Base-by-base conservation (phyloP, 2,888 invertebrate genomes). In the Chrysodeixis includens region DNA sequence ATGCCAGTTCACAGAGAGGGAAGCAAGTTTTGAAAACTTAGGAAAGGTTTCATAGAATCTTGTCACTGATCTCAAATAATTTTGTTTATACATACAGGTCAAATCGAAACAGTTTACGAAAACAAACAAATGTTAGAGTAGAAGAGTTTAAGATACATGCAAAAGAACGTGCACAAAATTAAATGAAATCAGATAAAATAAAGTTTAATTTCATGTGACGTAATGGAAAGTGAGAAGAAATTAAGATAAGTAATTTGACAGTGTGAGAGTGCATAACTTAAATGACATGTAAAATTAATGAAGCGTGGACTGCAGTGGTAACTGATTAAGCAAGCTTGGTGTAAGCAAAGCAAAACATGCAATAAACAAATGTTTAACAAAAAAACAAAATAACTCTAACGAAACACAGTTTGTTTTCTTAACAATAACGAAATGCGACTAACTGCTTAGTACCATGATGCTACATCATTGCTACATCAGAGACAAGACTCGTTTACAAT, bases 1-100 rank as follows among this genome's bases (percentile, higher is more conserved):
- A 88, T 88, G 85, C 82, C 84, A 83, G 83, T 84, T 87, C 85
- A 86, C 76, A 83, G 78, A 78, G 76, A 83, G 78, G 84, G 81
- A 78, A 83, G 77, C 79, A 81, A 85, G 82, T 82, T 79, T 76
- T 85, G 85, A 83, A 85, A 82, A 83, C 68, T 74, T 84, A 81
- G 85, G 83, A 84, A 66, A 86, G 86, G 84, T 78, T 68, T 68
- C 68, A 79, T 84, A 92, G 93, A 93, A 93, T 93, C 94, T 94
- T 94, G 94, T 92, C 94, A 86, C 94, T 94, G 94, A 94, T 94
- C 94, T 94, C 93, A 93, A 88, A 90, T 94, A 93, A 93, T 92
- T 94, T 93, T 92, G 92, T 85, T 77, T 59, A 69, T 68, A 70
- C 57, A 74, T 71, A 71, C 40, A 57, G 58, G 49, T 56, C 56